These are phyloP conservation scores for Botia almorhae DNA, from an alignment of 2,797 vertebrate genomes.

Conservation along the genomic window DNA sequence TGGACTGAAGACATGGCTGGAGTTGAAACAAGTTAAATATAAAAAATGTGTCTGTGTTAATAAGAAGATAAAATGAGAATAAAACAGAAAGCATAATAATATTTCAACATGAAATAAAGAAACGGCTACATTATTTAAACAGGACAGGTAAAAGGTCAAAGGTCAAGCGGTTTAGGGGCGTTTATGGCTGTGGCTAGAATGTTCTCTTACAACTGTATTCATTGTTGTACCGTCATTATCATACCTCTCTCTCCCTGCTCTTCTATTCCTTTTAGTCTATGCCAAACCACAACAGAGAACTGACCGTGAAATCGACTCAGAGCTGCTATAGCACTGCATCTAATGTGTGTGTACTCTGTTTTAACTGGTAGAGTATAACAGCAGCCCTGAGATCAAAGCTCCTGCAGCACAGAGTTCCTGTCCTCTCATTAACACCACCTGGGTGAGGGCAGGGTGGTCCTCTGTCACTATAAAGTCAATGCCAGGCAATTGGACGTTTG, in stretches of 20 bases:
- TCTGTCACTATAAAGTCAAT: slow-evolving; percentile 32
- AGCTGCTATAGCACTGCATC: slow-evolving; percentile 40
- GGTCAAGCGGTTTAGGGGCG: slow-evolving; percentile 47
- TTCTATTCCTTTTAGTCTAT: slow-evolving; percentile 41
- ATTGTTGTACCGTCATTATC: slow-evolving; percentile 48
- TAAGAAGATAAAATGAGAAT: not conserved
- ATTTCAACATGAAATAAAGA: not conserved
- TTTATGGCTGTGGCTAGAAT: slow-evolving; percentile 45
- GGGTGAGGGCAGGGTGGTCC: not conserved
- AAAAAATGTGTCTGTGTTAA: too few relatives aligned
- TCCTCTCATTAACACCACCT: slow-evolving; percentile 52
- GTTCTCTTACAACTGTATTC: slow-evolving; percentile 51
- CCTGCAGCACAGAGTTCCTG: not conserved
- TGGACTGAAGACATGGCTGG: too few relatives aligned
- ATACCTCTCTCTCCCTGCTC: not conserved
- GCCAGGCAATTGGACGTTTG: slow-evolving; percentile 3
- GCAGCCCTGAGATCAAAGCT: slow-evolving; percentile 51
- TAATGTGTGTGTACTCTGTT: slow-evolving; percentile 38
- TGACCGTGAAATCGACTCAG: slow-evolving; percentile 41
- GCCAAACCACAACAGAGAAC: slow-evolving; percentile 58
- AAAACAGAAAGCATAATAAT: slow-evolving; percentile 20
- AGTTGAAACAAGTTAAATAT: too few relatives aligned
- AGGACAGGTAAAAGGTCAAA: slow-evolving; percentile 6
- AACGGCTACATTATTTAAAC: not conserved
- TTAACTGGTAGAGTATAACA: slow-evolving; percentile 48